Percentiles rank a stretch among this genome's conserved stretches.
Conservation (phyloP, 2,888 invertebrate genomes). For the Xanthia icteritia region DNA sequence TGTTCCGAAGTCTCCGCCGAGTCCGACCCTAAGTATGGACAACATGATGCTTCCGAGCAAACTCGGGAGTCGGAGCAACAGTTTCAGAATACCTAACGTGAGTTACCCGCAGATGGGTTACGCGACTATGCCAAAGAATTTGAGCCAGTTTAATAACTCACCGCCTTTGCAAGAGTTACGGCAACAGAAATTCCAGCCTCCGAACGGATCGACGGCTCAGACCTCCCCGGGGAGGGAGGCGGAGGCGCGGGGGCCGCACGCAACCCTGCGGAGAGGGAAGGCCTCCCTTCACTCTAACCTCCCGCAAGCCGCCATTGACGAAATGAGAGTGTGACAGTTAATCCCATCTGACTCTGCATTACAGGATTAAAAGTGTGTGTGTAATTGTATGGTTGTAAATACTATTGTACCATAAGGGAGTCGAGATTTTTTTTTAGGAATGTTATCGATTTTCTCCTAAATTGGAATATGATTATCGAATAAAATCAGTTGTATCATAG, state of each 20-base stretch:
- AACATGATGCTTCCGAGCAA: slow-evolving; percentile 88
- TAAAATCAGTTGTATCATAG: slow-evolving; percentile 82
- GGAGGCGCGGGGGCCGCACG: slow-evolving; percentile 82
- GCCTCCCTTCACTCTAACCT: slow-evolving; percentile 90
- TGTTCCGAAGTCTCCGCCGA: slow-evolving; percentile 91
- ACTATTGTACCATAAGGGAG: slow-evolving; percentile 70
- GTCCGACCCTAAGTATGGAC: slow-evolving; percentile 91
- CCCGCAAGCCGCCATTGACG: slow-evolving; percentile 96
- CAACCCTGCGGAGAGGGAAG: slow-evolving; percentile 84
- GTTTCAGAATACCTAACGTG: slow-evolving; percentile 86
- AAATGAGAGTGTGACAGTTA: slow-evolving; percentile 96
- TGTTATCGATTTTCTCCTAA: slow-evolving; percentile 83
- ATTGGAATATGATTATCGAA: slow-evolving; percentile 84
- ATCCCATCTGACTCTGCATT: slow-evolving; percentile 79
- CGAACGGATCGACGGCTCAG: slow-evolving; percentile 90
- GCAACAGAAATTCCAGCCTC: slow-evolving; percentile 90
- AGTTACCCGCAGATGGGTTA: slow-evolving; percentile 87
- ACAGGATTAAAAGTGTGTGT: slow-evolving; percentile 77
- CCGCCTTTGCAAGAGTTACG: slow-evolving; percentile 89
- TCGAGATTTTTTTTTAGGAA: slow-evolving; percentile 77
- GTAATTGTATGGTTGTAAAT: slow-evolving; percentile 82
- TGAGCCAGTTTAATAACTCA: slow-evolving; percentile 89
- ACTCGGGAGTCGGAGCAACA: slow-evolving; percentile 89
- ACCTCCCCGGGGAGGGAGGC: slow-evolving; percentile 80
- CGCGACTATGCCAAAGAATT: slow-evolving; percentile 91